These are phyloP conservation scores for Sapayoa aenigma DNA, from an alignment of 2,113 vertebrate genomes.

Conservation along the genomic window DNA sequence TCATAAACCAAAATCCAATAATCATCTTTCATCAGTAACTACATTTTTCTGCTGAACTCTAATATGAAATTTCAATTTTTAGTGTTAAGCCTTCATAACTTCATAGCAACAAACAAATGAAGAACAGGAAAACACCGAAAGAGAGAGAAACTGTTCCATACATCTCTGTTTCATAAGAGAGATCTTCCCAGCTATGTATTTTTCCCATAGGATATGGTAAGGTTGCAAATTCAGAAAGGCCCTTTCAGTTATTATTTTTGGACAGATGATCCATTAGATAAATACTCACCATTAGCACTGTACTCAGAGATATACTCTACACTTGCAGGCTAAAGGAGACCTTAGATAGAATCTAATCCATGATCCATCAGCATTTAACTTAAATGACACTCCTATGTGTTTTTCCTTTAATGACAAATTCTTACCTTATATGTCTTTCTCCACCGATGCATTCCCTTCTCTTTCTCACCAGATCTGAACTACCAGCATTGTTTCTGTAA, in stretches of 20 bases:
- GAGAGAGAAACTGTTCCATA: background rate
- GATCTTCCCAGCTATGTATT: background rate
- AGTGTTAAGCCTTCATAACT: background rate
- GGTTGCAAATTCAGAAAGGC: background rate
- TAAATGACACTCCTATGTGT: background rate
- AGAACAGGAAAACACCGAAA: background rate
- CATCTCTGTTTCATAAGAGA: background rate
- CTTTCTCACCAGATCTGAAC: background rate
- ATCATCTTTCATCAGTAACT: background rate
- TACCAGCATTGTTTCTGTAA: background rate
- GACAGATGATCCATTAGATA: constrained; percentile 22
- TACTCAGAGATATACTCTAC: background rate
- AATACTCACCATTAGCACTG: background rate
- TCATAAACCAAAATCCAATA: background rate
- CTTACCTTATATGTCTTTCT: background rate
- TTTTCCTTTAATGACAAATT: background rate
- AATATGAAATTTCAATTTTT: background rate
- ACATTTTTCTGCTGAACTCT: background rate
- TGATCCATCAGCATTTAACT: constrained; percentile 1
- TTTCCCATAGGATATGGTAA: background rate
- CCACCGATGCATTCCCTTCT: rapidly evolving
- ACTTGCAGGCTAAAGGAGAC: constrained; percentile 4
- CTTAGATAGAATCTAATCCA: background rate
- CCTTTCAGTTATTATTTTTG: constrained; percentile 31
- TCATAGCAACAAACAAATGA: background rate